These are phyloP conservation scores for Cervus canadensis DNA, from an alignment of 2,113 vertebrate genomes.

Conservation along the genomic window DNA sequence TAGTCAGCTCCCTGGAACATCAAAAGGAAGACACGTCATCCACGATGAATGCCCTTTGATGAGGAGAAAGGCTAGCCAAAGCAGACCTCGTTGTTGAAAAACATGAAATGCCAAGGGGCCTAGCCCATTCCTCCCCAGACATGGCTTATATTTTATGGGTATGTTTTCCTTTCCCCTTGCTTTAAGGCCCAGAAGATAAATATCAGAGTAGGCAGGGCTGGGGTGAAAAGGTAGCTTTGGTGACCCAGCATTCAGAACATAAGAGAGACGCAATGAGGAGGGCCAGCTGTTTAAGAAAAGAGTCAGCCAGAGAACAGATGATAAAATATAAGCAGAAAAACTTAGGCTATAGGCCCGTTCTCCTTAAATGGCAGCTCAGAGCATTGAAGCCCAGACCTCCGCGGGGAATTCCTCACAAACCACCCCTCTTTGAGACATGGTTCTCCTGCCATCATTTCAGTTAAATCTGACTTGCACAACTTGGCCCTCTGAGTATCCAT, in stretches of 20 bases:
- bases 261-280: not conserved
- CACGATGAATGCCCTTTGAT: not conserved
- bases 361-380: not conserved
- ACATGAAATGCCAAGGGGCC: not conserved
- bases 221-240: constrained; percentile 11
- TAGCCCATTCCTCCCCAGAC: not conserved
- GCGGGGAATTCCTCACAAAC: not conserved
- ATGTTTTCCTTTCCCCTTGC: not conserved
- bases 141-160: not conserved
- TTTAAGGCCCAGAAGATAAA: constrained; percentile 11
- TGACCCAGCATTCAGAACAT: not conserved
- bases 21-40: not conserved
- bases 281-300: not conserved
- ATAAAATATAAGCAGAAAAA: not conserved
- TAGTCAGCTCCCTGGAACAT: constrained; percentile 86
- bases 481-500: not conserved
- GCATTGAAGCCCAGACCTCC: not conserved
- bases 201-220: not conserved
- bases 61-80: not conserved
- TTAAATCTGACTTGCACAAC: not conserved
- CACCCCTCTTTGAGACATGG: constrained; percentile 10
- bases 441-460: not conserved
- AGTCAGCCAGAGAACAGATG: constrained; percentile 4
- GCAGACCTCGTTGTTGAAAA: not conserved
- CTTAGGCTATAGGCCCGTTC: not conserved